These are phyloP conservation scores for Dicyrtoma fusca DNA, from an alignment of 2,888 invertebrate species.

Conservation along the genomic window DNA sequence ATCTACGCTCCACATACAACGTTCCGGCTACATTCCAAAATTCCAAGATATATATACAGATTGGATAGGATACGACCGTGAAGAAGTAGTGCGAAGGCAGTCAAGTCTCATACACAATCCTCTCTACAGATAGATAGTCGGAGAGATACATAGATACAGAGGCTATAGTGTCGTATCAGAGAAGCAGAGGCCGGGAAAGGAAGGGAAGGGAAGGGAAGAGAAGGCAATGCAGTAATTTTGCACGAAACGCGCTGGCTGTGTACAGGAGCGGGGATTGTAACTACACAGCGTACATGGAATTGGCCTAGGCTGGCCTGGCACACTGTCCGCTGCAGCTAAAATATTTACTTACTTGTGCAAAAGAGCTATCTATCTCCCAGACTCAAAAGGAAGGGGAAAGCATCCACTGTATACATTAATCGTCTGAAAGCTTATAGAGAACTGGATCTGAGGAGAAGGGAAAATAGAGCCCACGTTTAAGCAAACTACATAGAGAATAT, in stretches of 20 bases:
- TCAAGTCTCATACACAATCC: background rate
- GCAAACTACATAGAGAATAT: no score
- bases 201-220: background rate
- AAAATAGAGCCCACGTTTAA: no score
- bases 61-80: no score
- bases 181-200: background rate
- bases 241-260: slow-evolving; percentile 13
- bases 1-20: background rate
- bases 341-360: slow-evolving; percentile 27
- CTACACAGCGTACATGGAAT: no score
- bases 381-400: background rate
- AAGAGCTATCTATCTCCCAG: background rate
- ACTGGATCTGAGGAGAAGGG: background rate
- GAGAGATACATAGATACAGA: background rate
- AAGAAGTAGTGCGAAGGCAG: no score
- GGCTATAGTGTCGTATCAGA: background rate
- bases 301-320: no score
- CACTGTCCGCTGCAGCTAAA: slow-evolving; percentile 24
- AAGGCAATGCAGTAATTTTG: slow-evolving; percentile 34
- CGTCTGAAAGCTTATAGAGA: background rate
- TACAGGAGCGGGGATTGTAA: background rate
- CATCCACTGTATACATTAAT: background rate
- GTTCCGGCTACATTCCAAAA: no score
- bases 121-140: no score
- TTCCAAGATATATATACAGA: no score